phyloP scores from a whole-genome alignment of 2,797 vertebrate species.

The Gymnodraco acuticeps region DNA sequence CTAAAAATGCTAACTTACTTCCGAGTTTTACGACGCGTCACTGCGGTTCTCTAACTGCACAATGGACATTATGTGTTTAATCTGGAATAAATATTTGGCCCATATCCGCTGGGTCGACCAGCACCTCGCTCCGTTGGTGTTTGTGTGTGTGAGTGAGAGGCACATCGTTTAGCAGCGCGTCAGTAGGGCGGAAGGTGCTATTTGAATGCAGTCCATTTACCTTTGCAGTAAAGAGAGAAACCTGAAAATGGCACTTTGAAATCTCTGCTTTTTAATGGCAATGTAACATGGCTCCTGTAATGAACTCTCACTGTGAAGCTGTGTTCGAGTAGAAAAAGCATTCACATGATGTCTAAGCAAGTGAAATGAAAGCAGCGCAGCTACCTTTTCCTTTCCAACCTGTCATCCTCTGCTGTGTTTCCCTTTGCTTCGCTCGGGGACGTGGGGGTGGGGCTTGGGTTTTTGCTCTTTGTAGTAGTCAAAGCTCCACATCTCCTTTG shows the following conservation, averaged over 20 bases:
- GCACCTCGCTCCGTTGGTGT: no score
- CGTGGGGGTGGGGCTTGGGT: constrained; percentile 38
- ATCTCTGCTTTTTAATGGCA: not conserved
- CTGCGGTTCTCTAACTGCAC: no score
- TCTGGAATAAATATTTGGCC: no score
- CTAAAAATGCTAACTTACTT: no score
- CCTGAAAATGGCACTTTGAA: not conserved
- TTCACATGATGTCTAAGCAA: constrained; percentile 35
- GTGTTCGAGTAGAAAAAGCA: constrained; percentile 19
- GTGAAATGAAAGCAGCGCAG: constrained; percentile 32
- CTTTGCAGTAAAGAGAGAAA: not conserved
- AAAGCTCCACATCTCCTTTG: constrained; percentile 82
- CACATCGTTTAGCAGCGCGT: no score
- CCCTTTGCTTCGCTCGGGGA: constrained; percentile 51
- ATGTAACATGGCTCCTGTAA: not conserved
- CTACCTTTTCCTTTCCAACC: constrained; percentile 42
- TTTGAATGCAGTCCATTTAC: no score
- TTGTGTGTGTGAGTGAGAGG: no score
- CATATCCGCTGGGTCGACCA: no score
- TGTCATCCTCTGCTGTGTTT: constrained; percentile 18
- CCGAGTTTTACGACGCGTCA: no score
- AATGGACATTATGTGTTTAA: no score
- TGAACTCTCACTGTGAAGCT: constrained; percentile 28
- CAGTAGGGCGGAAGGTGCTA: no score
- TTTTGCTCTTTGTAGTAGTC: constrained; percentile 76